These are phyloP conservation scores for Halcyon chelicuti DNA, from an alignment of 2,797 vertebrate genomes.

Conservation along the genomic window DNA sequence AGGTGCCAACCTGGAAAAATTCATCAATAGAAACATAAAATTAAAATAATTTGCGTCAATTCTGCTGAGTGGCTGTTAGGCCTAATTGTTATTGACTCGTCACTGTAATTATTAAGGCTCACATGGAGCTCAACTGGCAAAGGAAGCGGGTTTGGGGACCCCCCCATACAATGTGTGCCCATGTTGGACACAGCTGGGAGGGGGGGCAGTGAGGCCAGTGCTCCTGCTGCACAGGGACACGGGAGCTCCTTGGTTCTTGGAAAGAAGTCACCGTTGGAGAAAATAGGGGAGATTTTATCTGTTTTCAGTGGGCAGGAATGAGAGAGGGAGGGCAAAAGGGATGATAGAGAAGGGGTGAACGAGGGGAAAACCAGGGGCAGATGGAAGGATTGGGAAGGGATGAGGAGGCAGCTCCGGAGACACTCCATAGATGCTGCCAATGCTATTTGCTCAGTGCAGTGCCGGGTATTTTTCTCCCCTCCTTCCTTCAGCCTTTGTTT, in stretches of 20 bases:
- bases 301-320: rapidly evolving
- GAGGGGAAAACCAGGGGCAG: neutral
- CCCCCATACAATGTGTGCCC: neutral
- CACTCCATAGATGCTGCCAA: neutral
- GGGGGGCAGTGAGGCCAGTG: rapidly evolving
- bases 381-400: neutral
- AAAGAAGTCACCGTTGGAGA: neutral
- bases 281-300: neutral
- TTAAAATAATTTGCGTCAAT: slow-evolving; percentile 78
- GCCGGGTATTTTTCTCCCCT: slow-evolving; percentile 3
- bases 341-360: neutral
- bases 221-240: rapidly evolving
- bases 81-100: slow-evolving; percentile 75
- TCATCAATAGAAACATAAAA: slow-evolving; percentile 75
- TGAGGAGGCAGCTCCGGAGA: neutral
- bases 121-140: neutral
- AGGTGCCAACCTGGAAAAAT: slow-evolving; percentile 59
- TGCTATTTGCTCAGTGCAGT: neutral
- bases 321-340: neutral
- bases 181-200: rapidly evolving
- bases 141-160: neutral
- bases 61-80: slow-evolving; percentile 76
- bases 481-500: slow-evolving; percentile 57
- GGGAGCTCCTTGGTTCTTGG: neutral
- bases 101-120: slow-evolving; percentile 66